Conservation (phyloP, 2,888 invertebrate species). For the Conops quadrifasciatus region DNA sequence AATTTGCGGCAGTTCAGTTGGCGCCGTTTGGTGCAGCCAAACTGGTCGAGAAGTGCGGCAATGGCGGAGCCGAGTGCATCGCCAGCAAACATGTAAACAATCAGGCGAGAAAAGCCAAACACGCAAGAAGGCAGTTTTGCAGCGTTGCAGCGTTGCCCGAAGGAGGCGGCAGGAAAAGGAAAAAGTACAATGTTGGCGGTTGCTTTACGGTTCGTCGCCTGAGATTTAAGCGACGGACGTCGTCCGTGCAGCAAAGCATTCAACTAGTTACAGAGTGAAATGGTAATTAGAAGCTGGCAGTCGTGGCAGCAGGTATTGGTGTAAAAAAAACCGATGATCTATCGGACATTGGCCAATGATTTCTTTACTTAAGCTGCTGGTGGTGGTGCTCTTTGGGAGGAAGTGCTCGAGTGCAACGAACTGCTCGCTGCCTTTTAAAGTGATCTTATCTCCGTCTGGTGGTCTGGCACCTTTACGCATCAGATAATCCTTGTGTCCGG, state of each 20-base stretch:
- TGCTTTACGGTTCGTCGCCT: constrained; percentile 31
- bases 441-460: constrained; percentile 16
- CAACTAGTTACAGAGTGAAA: constrained; percentile 5
- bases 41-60: background rate
- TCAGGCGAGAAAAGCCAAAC: constrained; percentile 26
- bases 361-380: constrained; percentile 28
- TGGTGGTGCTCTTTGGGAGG: background rate
- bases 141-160: background rate
- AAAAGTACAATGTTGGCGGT: no score
- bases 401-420: constrained; percentile 33
- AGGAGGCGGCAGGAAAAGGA: background rate
- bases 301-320: background rate
- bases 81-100: constrained; percentile 18
- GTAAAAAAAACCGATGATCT: constrained; percentile 8
- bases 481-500: constrained; percentile 42
- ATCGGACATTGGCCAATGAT: constrained; percentile 42
- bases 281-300: constrained; percentile 31
- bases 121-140: constrained; percentile 17
- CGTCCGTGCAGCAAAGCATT: constrained; percentile 9
- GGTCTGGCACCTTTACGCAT: constrained; percentile 61
- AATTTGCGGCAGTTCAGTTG: constrained; percentile 12
- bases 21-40: constrained; percentile 9
- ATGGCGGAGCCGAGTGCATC: no score
- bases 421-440: constrained; percentile 10
- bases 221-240: constrained; percentile 22